These are phyloP conservation scores for Tetrapedia diversipes DNA, from an alignment of 2,888 invertebrate genomes.

Conservation along the genomic window DNA sequence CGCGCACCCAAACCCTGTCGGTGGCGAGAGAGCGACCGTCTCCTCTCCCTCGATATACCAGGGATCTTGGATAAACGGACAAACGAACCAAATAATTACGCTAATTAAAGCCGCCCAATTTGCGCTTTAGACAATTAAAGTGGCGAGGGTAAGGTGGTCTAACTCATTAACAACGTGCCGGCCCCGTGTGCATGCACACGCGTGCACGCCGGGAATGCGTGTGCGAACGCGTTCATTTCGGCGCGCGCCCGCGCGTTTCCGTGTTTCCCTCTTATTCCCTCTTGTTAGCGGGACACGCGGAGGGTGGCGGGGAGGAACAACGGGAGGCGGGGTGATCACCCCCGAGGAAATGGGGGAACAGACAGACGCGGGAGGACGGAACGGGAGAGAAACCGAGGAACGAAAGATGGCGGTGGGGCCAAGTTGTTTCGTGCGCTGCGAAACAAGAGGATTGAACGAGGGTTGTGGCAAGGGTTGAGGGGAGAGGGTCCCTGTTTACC, in stretches of 20 bases:
- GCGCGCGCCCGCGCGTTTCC: slow-evolving; percentile 62
- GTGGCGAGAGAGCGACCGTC: too few species aligned
- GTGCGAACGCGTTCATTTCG: slow-evolving; percentile 69
- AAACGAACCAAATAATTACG: slow-evolving; percentile 80
- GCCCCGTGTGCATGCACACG: slow-evolving; percentile 41
- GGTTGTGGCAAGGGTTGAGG: neutral
- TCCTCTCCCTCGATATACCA: slow-evolving; percentile 58
- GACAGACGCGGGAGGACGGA: slow-evolving; percentile 6
- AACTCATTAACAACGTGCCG: slow-evolving; percentile 68
- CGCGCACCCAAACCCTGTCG: too few species aligned
- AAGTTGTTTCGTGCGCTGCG: slow-evolving; percentile 41
- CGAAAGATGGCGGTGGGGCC: slow-evolving; percentile 37
- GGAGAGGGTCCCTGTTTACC: neutral
- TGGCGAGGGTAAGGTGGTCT: slow-evolving; percentile 74
- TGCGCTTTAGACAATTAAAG: slow-evolving; percentile 76
- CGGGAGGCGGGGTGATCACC: slow-evolving; percentile 30
- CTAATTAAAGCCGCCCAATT: slow-evolving; percentile 82
- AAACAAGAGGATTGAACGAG: slow-evolving; percentile 28
- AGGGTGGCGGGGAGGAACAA: slow-evolving; percentile 18
- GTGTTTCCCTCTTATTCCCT: slow-evolving; percentile 65
- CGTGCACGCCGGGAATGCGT: slow-evolving; percentile 40
- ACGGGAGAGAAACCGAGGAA: slow-evolving; percentile 9
- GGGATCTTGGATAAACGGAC: slow-evolving; percentile 71
- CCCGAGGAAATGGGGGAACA: slow-evolving; percentile 24
- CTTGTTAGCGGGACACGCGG: slow-evolving; percentile 59